A percentile compares a stretch with the other conserved stretches of the same genome.
phyloP scores from a whole-genome alignment of 2,113 vertebrate species.

The Monopterus albus region DNA sequence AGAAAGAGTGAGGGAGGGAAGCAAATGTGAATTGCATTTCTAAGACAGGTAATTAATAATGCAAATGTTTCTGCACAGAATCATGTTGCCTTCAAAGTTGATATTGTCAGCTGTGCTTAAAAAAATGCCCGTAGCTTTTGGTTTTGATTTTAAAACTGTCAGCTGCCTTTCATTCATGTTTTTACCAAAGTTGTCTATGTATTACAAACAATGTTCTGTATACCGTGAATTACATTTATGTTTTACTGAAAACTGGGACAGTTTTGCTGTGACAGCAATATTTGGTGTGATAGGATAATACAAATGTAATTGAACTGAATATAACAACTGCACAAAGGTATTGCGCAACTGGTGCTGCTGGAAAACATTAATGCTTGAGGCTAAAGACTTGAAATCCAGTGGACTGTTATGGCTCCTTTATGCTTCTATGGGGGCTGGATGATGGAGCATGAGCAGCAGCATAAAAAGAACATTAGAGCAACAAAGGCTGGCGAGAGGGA shows the following conservation, averaged over 20 bases:
- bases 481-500: background rate
- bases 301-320: background rate
- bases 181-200: too few relatives aligned
- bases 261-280: background rate
- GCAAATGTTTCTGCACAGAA: too few relatives aligned
- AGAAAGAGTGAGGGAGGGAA: background rate
- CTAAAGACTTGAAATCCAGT: conserved; percentile 22
- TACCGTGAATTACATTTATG: too few relatives aligned
- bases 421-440: conserved; percentile 3
- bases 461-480: conserved; percentile 43
- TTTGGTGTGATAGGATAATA: conserved; percentile 3
- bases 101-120: too few relatives aligned
- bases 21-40: background rate
- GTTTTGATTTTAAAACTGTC: too few relatives aligned
- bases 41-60: too few relatives aligned
- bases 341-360: background rate
- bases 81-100: too few relatives aligned
- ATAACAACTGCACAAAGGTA: background rate
- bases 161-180: too few relatives aligned
- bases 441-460: conserved; percentile 2
- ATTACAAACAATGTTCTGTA: too few relatives aligned
- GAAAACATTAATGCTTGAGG: conserved; percentile 13
- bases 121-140: too few relatives aligned
- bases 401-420: conserved; percentile 4
- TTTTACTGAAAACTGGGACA: background rate